phyloP scores from a whole-genome alignment of 2,888 invertebrate genomes.

The Machimus rusticus region DNA sequence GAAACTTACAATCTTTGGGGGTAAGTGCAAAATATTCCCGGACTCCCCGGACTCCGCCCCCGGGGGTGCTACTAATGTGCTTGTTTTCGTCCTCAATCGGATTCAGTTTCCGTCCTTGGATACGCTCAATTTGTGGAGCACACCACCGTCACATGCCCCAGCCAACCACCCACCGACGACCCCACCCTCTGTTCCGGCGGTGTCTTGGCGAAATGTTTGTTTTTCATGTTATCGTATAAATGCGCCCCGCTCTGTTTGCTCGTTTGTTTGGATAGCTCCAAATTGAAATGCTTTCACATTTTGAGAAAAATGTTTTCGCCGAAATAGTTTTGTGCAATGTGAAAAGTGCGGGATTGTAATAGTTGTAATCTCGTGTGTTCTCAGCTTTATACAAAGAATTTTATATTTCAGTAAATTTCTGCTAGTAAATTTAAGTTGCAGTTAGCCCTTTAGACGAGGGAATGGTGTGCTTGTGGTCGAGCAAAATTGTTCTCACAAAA shows the following conservation, averaged over 20 bases:
- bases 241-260: not conserved
- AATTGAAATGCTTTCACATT: constrained; percentile 5
- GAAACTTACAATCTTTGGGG: not conserved
- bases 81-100: constrained; percentile 28
- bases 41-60: not conserved
- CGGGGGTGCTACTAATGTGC: constrained; percentile 8
- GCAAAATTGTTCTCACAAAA: not conserved
- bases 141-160: not conserved
- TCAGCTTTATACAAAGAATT: not conserved
- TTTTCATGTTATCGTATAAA: constrained; percentile 24
- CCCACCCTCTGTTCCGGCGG: not conserved
- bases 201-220: constrained; percentile 7
- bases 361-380: not conserved
- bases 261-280: constrained; percentile 13
- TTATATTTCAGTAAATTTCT: not conserved
- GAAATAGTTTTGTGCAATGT: constrained; percentile 1
- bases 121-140: constrained; percentile 11
- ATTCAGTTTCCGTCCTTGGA: constrained; percentile 15
- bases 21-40: not conserved
- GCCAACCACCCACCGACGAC: not conserved
- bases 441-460: not conserved
- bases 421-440: not conserved
- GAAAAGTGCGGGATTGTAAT: not conserved
- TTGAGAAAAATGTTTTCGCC: not conserved
- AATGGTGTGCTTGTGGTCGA: not conserved